Base-by-base conservation (phyloP, 1,140 invertebrate species). In the Lepidurus packardi region DNA sequence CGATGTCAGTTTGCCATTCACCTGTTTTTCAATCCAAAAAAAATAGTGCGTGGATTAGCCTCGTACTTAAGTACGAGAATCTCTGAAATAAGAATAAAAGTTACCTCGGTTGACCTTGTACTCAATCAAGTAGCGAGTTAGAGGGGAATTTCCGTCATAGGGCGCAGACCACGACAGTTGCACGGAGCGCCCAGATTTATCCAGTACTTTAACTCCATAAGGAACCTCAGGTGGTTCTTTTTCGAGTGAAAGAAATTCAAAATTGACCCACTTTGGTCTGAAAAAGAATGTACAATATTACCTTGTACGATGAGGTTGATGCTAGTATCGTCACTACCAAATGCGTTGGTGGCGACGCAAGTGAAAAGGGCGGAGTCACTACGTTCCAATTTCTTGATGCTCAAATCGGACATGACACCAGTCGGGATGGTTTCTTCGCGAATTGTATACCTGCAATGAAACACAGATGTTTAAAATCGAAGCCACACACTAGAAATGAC, bases 231-330 rank as follows among this genome's bases (percentile, higher is more conserved):
- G 96, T 45, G 92, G 92, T 89, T 98, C 96, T 94, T 87, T 34
- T 84, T 82, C 78, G 43, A 44, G 76, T 25, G 53, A 78, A 24
- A 74, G 24, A 13, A 13, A 65, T 16, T 45, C 41, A 11, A 75
- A 7, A 42, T 21, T 21, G 25, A 43, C 4, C 3, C 10, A 44
- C 4, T 77, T 53, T 53, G 47, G 1, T 78, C 10, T 16, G 34
- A 8, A 44, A 73, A 41, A 24, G 1, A 81, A 77, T 79, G 76
- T 45, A 73, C 74, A 47, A 76, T 74, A 82, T 80, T 85, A 93
- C 93, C 93, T 91, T 97, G 95, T 79, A 98, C 92, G 82, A 97
- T 96, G 87, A 98, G 91, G 84, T 96, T 95, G 83, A 97, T 96
- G 83, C 93, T 96, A 16, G 95, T 96, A 82, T 97, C 94, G 84